These are phyloP conservation scores for Cheilinus undulatus DNA, from an alignment of 2,113 vertebrate species.

Conservation along the genomic window DNA sequence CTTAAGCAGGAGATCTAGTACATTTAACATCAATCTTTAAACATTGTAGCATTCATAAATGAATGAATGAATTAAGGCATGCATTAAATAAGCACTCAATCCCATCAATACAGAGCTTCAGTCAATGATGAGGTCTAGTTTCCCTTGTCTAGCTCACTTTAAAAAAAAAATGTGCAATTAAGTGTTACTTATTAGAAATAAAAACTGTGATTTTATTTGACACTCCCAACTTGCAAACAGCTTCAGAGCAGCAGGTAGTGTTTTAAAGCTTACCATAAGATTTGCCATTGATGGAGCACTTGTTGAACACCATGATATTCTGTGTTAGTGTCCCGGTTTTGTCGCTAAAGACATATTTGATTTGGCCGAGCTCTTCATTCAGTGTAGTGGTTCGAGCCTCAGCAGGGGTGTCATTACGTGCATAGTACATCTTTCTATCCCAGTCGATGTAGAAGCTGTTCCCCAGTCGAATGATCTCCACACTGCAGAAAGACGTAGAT, in stretches of 20 bases:
- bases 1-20: no score
- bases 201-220: no score
- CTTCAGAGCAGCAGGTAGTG: background rate
- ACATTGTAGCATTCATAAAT: no score
- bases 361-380: slow-evolving; percentile 97
- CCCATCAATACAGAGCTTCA: no score
- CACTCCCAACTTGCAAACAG: background rate
- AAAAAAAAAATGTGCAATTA: no score
- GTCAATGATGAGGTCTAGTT: no score
- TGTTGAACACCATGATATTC: slow-evolving; percentile 98
- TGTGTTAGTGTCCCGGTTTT: slow-evolving; percentile 98
- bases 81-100: no score
- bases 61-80: no score
- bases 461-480: slow-evolving; percentile 96
- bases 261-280: slow-evolving; percentile 84
- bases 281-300: slow-evolving; percentile 93
- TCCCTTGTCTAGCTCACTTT: no score
- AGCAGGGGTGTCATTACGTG: slow-evolving; percentile 85
- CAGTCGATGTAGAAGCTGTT: slow-evolving; percentile 98
- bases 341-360: slow-evolving; percentile 96
- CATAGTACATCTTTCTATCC: slow-evolving; percentile 95
- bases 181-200: no score
- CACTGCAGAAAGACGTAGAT: slow-evolving; percentile 71
- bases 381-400: slow-evolving; percentile 95
- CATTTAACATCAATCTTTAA: no score